Conservation (phyloP, 2,888 invertebrate species). For the Digitonthophagus gazella region DNA sequence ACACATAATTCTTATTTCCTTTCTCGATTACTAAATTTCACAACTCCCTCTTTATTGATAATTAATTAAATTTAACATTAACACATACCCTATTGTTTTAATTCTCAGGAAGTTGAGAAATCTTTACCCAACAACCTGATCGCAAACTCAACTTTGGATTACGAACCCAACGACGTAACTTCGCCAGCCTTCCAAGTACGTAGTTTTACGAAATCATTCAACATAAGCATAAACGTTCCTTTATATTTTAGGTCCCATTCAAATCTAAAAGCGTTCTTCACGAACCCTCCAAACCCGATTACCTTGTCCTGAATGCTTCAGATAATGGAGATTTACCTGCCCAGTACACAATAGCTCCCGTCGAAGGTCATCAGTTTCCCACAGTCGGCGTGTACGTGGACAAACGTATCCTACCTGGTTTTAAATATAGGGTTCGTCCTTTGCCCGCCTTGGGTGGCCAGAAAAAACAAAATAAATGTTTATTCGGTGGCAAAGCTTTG, state of each 20-base stretch:
- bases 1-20: too few species aligned
- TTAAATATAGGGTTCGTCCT: slow-evolving; percentile 70
- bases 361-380: slow-evolving; percentile 64
- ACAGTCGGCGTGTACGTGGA: slow-evolving; percentile 73
- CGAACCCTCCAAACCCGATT: slow-evolving; percentile 23
- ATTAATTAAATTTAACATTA: too few species aligned
- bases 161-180: not conserved
- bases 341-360: slow-evolving; percentile 60
- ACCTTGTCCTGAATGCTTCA: slow-evolving; percentile 56
- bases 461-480: slow-evolving; percentile 46
- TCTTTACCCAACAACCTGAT: not conserved
- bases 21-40: too few species aligned
- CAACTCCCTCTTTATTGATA: too few species aligned
- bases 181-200: not conserved
- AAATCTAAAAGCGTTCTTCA: too few species aligned
- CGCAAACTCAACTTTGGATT: not conserved
- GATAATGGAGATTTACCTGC: slow-evolving; percentile 66
- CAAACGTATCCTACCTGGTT: slow-evolving; percentile 69
- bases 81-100: slow-evolving; percentile 1
- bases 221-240: not conserved
- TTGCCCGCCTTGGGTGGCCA: slow-evolving; percentile 53
- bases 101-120: not conserved
- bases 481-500: slow-evolving; percentile 67
- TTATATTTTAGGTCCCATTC: slow-evolving; percentile 12
- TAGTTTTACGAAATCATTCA: not conserved